phyloP scores from a whole-genome alignment of 1,140 invertebrate genomes.

The Zaprionus inermis region DNA sequence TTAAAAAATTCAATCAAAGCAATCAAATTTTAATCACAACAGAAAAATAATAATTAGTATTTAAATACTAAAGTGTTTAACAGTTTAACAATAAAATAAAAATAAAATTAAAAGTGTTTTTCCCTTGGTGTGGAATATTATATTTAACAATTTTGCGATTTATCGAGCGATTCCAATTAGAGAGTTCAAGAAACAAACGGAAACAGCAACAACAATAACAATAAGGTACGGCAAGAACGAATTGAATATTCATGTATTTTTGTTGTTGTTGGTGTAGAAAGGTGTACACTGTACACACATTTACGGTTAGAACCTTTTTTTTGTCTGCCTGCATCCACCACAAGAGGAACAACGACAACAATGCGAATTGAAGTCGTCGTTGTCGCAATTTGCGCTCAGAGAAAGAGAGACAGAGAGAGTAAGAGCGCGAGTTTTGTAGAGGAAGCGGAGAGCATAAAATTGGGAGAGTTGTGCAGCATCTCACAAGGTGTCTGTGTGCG shows the following conservation, averaged over 20 bases:
- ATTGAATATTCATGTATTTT: slow-evolving; percentile 17
- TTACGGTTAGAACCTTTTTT: slow-evolving; percentile 11
- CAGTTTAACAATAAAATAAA: slow-evolving; percentile 55
- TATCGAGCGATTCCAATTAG: slow-evolving; percentile 34
- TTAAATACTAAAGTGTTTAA: slow-evolving; percentile 67
- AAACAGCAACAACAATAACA: slow-evolving; percentile 33
- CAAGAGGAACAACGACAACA: slow-evolving; percentile 40
- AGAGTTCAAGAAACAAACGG: slow-evolving; percentile 53
- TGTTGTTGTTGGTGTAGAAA: slow-evolving; percentile 8
- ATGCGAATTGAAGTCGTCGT: slow-evolving; percentile 48
- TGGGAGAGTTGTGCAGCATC: slow-evolving; percentile 75
- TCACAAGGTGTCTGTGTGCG: slow-evolving; percentile 17
- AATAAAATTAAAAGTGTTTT: slow-evolving; percentile 52
- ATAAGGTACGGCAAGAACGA: slow-evolving; percentile 51
- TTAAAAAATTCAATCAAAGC: slow-evolving; percentile 22
- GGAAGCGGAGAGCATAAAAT: slow-evolving; percentile 27
- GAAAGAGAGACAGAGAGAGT: slow-evolving; percentile 20
- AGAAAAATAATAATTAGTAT: slow-evolving; percentile 57
- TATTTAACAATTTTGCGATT: slow-evolving; percentile 20
- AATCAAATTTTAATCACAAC: slow-evolving; percentile 47
- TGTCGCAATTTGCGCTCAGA: slow-evolving; percentile 37
- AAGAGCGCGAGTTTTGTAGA: slow-evolving; percentile 25
- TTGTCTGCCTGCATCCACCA: slow-evolving; percentile 40
- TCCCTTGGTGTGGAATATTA: slow-evolving; percentile 58
- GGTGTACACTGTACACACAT: slow-evolving; percentile 15